Evolutionary conservation across 1,140 invertebrate species (phyloP).

Genomic region (Mycetomoellerius zeteki): DNA sequence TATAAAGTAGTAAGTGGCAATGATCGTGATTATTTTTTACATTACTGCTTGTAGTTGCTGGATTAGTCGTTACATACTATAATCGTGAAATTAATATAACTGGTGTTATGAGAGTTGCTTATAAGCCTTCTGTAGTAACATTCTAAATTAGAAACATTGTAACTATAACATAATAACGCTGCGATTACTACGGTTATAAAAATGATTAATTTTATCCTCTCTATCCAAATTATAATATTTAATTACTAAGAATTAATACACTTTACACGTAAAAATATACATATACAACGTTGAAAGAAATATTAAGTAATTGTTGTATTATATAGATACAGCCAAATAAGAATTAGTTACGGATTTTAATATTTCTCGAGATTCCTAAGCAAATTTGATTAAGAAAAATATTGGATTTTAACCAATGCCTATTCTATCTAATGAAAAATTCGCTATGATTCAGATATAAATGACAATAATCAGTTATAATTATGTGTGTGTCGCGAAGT

Average conservation of each 20-base stretch:
- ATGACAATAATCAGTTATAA: neutral
- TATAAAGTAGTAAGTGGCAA: neutral
- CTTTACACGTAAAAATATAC: too few species aligned
- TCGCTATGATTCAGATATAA: neutral
- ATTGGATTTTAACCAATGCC: neutral
- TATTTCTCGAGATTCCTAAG: too few species aligned
- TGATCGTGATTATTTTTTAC: neutral
- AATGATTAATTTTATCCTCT: neutral
- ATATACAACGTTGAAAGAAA: too few species aligned
- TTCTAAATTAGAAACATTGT: neutral
- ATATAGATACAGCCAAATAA: neutral
- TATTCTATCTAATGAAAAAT: constrained; percentile 19
- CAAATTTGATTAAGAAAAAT: neutral
- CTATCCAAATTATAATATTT: too few species aligned
- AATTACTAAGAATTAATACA: too few species aligned
- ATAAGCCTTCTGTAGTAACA: neutral
- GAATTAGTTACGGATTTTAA: neutral
- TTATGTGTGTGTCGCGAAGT: neutral
- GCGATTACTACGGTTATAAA: neutral
- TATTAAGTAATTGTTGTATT: neutral
- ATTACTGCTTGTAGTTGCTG: neutral
- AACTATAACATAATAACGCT: neutral
- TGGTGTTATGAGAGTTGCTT: neutral
- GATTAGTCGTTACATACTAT: neutral
- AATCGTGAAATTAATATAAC: neutral